Evolutionary conservation across 92 coral and sea anemone species (phyloP).

Genomic region (Pocillopora meandrina): DNA sequence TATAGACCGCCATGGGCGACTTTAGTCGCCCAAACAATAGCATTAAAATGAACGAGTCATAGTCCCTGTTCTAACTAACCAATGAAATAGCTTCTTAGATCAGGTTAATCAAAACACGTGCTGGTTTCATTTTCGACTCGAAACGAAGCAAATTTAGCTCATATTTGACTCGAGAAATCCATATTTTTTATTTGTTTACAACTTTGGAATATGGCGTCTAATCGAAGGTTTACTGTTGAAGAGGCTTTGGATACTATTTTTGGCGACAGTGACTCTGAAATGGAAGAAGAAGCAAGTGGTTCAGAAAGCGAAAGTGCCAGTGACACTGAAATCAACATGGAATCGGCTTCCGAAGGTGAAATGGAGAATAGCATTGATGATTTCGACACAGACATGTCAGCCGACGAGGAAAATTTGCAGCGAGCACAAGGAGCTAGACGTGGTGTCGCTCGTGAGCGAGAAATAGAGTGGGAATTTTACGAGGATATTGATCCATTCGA

Average conservation of each 20-base stretch:
- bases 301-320: background rate
- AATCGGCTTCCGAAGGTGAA: slow-evolving; percentile 3
- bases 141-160: background rate
- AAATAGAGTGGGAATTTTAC: slow-evolving; percentile 40
- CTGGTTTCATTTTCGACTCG: slow-evolving; percentile 15
- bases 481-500: slow-evolving; percentile 39
- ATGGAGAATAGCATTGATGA: slow-evolving; percentile 9
- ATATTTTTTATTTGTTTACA: slow-evolving; percentile 17
- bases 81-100: slow-evolving; percentile 19
- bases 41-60: slow-evolving; percentile 30
- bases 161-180: slow-evolving; percentile 17
- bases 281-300: slow-evolving; percentile 32
- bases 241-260: slow-evolving; percentile 50
- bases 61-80: slow-evolving; percentile 44
- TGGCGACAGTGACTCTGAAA: slow-evolving; percentile 57
- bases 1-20: slow-evolving; percentile 7
- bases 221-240: slow-evolving; percentile 20
- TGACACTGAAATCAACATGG: too few relatives aligned
- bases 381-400: background rate
- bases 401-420: background rate
- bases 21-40: slow-evolving; percentile 35
- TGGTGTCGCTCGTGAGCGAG: slow-evolving; percentile 26
- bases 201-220: slow-evolving; percentile 52
- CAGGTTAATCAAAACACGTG: slow-evolving; percentile 15
- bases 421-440: background rate